Percentiles rank a stretch among this genome's conserved stretches.
Conservation (phyloP, 2,797 vertebrate genomes). For the Hippopotamyrus pictus region DNA sequence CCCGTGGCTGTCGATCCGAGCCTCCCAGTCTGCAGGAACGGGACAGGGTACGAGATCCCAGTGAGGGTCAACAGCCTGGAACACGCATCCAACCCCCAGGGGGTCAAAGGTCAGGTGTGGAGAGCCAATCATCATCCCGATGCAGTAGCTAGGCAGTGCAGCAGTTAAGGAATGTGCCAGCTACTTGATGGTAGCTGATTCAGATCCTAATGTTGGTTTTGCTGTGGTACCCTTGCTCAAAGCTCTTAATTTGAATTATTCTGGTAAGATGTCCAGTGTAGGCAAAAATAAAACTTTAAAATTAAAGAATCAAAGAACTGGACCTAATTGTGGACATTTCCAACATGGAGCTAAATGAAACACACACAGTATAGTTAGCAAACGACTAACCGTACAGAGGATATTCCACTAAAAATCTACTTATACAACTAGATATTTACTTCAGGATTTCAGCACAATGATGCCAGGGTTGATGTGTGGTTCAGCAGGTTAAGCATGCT, state of each 20-base stretch:
- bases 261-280: neutral
- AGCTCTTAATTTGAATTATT: neutral
- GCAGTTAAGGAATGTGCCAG: neutral
- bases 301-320: neutral
- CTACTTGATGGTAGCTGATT: neutral
- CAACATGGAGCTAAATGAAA: neutral
- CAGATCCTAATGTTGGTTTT: neutral
- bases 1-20: slow-evolving; percentile 91
- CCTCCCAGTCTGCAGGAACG: slow-evolving; percentile 83
- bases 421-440: neutral
- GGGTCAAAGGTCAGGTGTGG: neutral
- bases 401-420: neutral
- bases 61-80: neutral
- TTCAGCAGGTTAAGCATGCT: neutral
- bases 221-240: neutral
- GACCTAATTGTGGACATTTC: neutral
- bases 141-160: neutral
- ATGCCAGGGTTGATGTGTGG: neutral
- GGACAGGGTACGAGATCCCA: neutral
- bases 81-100: no score
- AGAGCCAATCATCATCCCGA: no score
- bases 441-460: neutral
- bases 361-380: neutral
- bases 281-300: neutral
- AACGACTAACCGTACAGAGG: neutral